phyloP scores from a whole-genome alignment of 2,888 invertebrate genomes.

The Brachynemurus nebulosus region DNA sequence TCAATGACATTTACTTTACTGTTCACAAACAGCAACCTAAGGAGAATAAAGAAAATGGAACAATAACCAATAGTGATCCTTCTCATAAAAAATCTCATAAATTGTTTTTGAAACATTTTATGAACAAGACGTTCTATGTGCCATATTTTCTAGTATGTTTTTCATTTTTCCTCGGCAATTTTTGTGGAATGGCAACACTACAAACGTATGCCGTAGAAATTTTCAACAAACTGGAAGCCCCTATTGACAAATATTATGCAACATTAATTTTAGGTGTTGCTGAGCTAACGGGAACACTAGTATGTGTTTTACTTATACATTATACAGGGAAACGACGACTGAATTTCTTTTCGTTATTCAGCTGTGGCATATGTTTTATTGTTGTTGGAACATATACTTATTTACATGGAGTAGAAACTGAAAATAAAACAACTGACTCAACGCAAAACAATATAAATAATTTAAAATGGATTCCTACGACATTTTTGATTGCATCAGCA shows the following conservation, averaged over 20 bases:
- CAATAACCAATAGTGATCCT: slow-evolving; percentile 10
- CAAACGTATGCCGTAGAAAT: slow-evolving; percentile 63
- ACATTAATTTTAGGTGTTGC: slow-evolving; percentile 57
- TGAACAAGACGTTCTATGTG: slow-evolving; percentile 44
- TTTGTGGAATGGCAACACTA: slow-evolving; percentile 60
- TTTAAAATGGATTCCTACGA: slow-evolving; percentile 64
- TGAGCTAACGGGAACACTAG: slow-evolving; percentile 50
- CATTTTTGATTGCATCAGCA: slow-evolving; percentile 48
- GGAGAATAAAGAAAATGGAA: slow-evolving; percentile 9
- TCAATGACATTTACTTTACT: slow-evolving; percentile 33
- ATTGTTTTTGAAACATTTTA: slow-evolving; percentile 1
- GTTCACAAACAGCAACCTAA: slow-evolving; percentile 16
- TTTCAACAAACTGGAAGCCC: slow-evolving; percentile 54
- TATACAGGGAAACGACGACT: slow-evolving; percentile 58
- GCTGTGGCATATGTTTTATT: slow-evolving; percentile 50
- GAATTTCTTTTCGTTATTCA: slow-evolving; percentile 49
- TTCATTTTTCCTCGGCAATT: slow-evolving; percentile 58
- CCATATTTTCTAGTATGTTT: slow-evolving; percentile 53
- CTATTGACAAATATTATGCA: slow-evolving; percentile 62
- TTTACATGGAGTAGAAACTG: slow-evolving; percentile 11
- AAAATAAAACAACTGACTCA: not conserved
- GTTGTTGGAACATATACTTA: slow-evolving; percentile 37
- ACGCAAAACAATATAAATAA: too few species aligned
- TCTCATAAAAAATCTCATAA: not conserved
- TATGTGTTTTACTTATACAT: slow-evolving; percentile 53